Evolutionary conservation across 2,113 vertebrate species (phyloP).

Genomic region (Quiscalus mexicanus): DNA sequence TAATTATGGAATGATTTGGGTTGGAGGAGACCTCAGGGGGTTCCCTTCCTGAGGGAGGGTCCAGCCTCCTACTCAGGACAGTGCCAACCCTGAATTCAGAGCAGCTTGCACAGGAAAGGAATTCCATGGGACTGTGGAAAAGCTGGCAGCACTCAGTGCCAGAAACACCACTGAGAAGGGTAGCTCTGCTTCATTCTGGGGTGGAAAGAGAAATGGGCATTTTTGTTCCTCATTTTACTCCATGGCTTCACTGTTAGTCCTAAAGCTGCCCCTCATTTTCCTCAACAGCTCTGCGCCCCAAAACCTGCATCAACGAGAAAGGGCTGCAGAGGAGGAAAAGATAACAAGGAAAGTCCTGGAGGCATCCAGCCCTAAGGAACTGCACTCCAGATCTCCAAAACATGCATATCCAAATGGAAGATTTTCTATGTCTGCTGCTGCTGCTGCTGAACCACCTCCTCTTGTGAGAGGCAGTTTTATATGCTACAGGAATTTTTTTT

Average conservation of each 20-base stretch:
- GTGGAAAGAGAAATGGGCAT: neutral
- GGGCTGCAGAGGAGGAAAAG: constrained; percentile 60
- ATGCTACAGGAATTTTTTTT: neutral
- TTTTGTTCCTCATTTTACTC: neutral
- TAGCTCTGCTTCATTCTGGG: neutral
- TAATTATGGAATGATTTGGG: neutral
- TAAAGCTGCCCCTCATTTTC: neutral
- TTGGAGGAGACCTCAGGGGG: neutral
- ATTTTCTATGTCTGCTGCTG: neutral
- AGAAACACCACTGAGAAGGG: neutral
- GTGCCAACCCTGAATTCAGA: neutral
- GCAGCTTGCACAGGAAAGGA: neutral
- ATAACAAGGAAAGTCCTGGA: neutral
- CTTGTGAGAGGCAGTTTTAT: neutral
- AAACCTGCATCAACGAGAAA: constrained; percentile 91
- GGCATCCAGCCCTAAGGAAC: neutral
- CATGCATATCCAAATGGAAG: neutral
- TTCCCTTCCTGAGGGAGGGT: neutral
- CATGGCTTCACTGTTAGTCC: neutral
- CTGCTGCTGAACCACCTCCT: neutral
- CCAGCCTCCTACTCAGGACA: neutral
- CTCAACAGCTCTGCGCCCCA: constrained; percentile 88
- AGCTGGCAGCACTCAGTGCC: neutral
- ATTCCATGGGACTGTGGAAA: neutral
- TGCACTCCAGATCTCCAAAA: neutral